A percentile compares a stretch with the other conserved stretches of the same genome.
phyloP scores from a whole-genome alignment of 1,140 invertebrate species.

The Scaptodrosophila lebanonensis region DNA sequence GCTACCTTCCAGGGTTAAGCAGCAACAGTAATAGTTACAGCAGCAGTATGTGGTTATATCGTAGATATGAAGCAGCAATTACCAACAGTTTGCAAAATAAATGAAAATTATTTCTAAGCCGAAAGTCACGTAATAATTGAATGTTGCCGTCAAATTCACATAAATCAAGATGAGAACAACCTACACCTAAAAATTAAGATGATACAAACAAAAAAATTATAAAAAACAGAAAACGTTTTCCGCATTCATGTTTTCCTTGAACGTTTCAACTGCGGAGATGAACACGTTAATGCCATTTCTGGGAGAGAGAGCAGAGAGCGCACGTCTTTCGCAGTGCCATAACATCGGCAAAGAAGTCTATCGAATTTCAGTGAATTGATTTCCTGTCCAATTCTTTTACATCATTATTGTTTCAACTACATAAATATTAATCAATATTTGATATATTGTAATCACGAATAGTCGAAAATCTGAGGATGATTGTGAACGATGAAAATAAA shows the following conservation, averaged over 20 bases:
- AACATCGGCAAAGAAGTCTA: slow-evolving; percentile 19
- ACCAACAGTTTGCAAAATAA: slow-evolving; percentile 25
- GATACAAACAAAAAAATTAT: slow-evolving; percentile 45
- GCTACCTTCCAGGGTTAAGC: slow-evolving; percentile 86
- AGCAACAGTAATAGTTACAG: slow-evolving; percentile 8
- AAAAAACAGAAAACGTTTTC: slow-evolving; percentile 55
- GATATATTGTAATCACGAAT: slow-evolving; percentile 69
- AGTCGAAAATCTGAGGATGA: slow-evolving; percentile 68
- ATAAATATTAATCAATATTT: slow-evolving; percentile 56
- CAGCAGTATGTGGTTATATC: slow-evolving; percentile 43
- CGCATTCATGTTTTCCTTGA: slow-evolving; percentile 70
- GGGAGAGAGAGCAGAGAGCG: slow-evolving; percentile 55
- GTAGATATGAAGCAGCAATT: slow-evolving; percentile 32
- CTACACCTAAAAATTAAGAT: slow-evolving; percentile 54
- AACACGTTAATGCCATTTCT: not conserved
- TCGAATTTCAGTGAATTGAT: slow-evolving; percentile 55
- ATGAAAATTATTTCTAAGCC: slow-evolving; percentile 33
- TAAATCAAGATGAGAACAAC: slow-evolving; percentile 12
- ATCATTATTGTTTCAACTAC: slow-evolving; percentile 20
- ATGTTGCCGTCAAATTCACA: slow-evolving; percentile 37
- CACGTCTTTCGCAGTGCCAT: slow-evolving; percentile 2
- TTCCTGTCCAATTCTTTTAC: slow-evolving; percentile 35
- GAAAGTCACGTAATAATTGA: slow-evolving; percentile 26
- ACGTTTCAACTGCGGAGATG: slow-evolving; percentile 18
- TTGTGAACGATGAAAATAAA: slow-evolving; percentile 71